Evolutionary conservation across 2,888 invertebrate species (phyloP).

Genomic region (Tigriopus californicus): DNA sequence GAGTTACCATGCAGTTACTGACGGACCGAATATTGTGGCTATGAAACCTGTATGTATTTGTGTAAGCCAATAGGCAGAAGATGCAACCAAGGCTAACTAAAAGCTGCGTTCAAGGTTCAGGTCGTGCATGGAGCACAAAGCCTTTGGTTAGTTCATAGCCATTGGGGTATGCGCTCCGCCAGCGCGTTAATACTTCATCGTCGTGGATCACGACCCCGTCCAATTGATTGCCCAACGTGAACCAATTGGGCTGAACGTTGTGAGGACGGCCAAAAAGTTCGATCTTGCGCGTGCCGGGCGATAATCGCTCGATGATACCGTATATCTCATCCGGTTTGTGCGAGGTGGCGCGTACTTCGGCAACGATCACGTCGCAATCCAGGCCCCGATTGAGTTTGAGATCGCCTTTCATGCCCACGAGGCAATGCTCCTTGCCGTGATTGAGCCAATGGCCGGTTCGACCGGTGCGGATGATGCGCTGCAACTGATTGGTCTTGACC

Average conservation of each 20-base stretch:
- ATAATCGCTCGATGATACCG: constrained; percentile 85
- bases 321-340: constrained; percentile 98
- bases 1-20: too few relatives aligned
- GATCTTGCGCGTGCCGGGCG: constrained; percentile 89
- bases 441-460: constrained; percentile 96
- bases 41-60: too few relatives aligned
- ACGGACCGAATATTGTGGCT: too few relatives aligned
- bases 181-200: constrained; percentile 69
- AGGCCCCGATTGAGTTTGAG: constrained; percentile 78
- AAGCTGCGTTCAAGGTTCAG: constrained; percentile 11
- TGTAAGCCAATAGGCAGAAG: too few relatives aligned
- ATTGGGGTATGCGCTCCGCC: constrained; percentile 80
- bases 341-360: constrained; percentile 89
- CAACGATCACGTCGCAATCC: constrained; percentile 95
- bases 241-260: constrained; percentile 95
- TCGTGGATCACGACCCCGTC: constrained; percentile 85
- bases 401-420: constrained; percentile 89
- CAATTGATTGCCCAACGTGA: constrained; percentile 84
- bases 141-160: constrained; percentile 31
- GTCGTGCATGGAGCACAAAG: constrained; percentile 3
- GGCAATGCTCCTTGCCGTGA: constrained; percentile 93
- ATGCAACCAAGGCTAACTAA: too few relatives aligned
- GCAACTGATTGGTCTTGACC: constrained; percentile 97
- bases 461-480: constrained; percentile 87
- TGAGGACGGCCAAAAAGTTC: constrained; percentile 92